Base-by-base conservation (phyloP, 2,797 vertebrate genomes). In the Gallinago solitaria region DNA sequence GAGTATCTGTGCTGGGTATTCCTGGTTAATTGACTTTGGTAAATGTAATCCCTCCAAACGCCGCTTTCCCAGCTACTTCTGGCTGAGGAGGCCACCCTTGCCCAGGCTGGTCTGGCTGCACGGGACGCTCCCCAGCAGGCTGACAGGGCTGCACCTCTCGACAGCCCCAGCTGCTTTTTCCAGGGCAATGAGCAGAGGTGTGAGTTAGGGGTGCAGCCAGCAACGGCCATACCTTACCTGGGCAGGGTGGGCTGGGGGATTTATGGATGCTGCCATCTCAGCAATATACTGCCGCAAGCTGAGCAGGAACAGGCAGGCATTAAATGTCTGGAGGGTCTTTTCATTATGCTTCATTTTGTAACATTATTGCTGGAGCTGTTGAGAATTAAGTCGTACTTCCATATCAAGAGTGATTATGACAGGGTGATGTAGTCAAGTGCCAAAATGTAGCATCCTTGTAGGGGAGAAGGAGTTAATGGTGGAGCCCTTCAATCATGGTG, bases 201-300 rank as follows among this genome's bases (percentile, higher is more conserved):
- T 4, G 27, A 12, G 24, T 7, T 14, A 2, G 9, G 39, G 47
- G 51, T 1, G 4, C n/a, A 68, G 41, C 5, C 3, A 12, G 41
- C 71, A 51, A 35, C 0, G 2, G 37, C 25, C 12, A 3, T 14
- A 3, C 27, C 37, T n/a, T 16, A 7, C 1, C 2, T 33, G 27
- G 3, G 8, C 28, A 18, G 28, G 54, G 28, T 11, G 35, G 33
- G 32, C 27, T 0, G 0, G 60, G 47, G 21, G 32, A 5, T 24
- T 78, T 25, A 3, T 21, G n/a, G 83, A 12, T 8, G 16, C 45
- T 76, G 28, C 25, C 0, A 2, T 53, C 27, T 33, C 47, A 25
- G 53, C 37, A 30, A 2, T 0, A 21, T 20, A 24, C 16, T 28
- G 28, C 20, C 37, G 27, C 17, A 6, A 0, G 3, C n/a, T 50